Evolutionary conservation across 2,113 vertebrate genomes (phyloP).

Genomic region (Grantiella picta): DNA sequence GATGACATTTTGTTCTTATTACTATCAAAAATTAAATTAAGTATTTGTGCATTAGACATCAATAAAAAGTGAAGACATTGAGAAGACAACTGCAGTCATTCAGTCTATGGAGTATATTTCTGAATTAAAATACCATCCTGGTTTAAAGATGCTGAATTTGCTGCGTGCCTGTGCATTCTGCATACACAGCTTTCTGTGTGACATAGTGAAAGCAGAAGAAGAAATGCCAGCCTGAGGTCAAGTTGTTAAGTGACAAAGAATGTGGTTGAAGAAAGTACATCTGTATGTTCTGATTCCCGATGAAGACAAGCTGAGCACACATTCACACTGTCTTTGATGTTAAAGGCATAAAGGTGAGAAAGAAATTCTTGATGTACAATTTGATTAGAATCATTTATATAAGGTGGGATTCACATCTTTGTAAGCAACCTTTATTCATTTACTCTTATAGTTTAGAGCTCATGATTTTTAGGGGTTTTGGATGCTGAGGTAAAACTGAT

Average conservation of each 20-base stretch:
- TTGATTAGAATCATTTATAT: not conserved
- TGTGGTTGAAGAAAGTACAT: not conserved
- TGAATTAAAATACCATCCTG: not conserved
- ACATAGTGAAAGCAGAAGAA: not conserved
- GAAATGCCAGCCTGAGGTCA: not conserved
- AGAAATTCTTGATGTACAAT: not conserved
- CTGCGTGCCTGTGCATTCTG: not conserved
- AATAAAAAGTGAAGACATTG: not conserved
- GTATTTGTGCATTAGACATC: not conserved
- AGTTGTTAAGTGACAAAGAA: not conserved
- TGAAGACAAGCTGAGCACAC: not conserved
- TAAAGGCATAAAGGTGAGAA: not conserved
- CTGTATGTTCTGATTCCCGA: not conserved
- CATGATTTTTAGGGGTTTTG: not conserved
- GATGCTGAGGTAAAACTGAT: not conserved
- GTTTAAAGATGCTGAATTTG: not conserved
- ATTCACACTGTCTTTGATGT: not conserved
- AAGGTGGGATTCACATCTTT: not conserved
- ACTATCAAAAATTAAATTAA: not conserved
- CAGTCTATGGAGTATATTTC: not conserved
- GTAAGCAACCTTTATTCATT: not conserved
- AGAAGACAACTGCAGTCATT: not conserved
- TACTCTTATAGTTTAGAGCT: not conserved
- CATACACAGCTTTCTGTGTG: not conserved
- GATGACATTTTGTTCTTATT: not conserved